Conservation (phyloP, 2,888 invertebrate genomes). For the Drosophila formosana region DNA sequence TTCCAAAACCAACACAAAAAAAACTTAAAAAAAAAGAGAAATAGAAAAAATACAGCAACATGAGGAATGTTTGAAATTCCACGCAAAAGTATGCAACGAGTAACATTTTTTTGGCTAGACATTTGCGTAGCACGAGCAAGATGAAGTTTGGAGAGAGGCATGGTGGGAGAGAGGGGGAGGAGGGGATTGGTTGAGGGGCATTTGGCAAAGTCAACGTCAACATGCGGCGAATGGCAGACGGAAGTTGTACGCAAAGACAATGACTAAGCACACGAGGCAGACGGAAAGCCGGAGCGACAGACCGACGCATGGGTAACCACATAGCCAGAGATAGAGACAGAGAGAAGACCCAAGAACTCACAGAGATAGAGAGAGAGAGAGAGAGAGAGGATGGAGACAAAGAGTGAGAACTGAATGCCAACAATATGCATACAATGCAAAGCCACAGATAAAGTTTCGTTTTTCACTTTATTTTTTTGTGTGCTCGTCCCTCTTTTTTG, state of each 20-base stretch:
- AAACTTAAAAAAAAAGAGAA: conserved; percentile 18
- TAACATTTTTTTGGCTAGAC: conserved; percentile 71
- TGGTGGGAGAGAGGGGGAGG: background rate
- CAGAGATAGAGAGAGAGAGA: conserved; percentile 1
- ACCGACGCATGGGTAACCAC: conserved; percentile 6
- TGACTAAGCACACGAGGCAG: conserved; percentile 69
- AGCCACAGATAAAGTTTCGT: conserved; percentile 72
- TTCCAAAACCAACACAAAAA: conserved; percentile 21
- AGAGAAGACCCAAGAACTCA: conserved; percentile 6
- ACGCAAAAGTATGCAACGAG: conserved; percentile 70
- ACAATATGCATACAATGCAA: conserved; percentile 74
- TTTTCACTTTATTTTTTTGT: conserved; percentile 19
- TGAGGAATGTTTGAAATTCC: conserved; percentile 72
- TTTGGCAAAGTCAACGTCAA: conserved; percentile 69
- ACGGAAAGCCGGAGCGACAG: conserved; percentile 28
- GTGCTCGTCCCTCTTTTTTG: conserved; percentile 3
- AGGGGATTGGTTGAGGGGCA: conserved; percentile 36
- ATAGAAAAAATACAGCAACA: conserved; percentile 45
- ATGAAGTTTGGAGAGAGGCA: conserved; percentile 17
- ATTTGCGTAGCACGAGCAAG: conserved; percentile 62
- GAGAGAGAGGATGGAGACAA: background rate
- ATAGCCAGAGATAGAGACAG: conserved; percentile 1
- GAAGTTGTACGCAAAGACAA: conserved; percentile 78
- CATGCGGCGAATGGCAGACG: conserved; percentile 69
- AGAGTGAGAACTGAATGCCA: conserved; percentile 37